Evolutionary conservation across 2,888 invertebrate species (phyloP).

Genomic region (Apomyelois bistriatella): DNA sequence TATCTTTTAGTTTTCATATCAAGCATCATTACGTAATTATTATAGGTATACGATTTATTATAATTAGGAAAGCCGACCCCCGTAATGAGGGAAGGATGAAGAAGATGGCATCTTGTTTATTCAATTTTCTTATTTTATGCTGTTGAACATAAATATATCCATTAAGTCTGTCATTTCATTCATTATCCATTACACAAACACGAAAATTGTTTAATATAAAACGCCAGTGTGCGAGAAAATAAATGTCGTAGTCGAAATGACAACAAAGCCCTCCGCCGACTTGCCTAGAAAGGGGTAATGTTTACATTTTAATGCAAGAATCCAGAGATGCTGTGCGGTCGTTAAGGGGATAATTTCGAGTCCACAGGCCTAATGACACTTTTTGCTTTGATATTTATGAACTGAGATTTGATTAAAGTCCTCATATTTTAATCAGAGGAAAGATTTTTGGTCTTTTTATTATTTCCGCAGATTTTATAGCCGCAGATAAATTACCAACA

Average conservation of each 20-base stretch:
- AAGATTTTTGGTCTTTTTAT: not conserved
- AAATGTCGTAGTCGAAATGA: slow-evolving; percentile 66
- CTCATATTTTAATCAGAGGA: slow-evolving; percentile 13
- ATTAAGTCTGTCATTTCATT: too few relatives aligned
- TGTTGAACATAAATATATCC: too few relatives aligned
- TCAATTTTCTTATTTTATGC: too few relatives aligned
- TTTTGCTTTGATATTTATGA: slow-evolving; percentile 60
- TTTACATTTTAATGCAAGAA: slow-evolving; percentile 77
- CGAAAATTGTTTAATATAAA: too few relatives aligned
- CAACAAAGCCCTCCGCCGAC: slow-evolving; percentile 57
- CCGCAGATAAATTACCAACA: too few relatives aligned
- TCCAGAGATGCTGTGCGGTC: slow-evolving; percentile 47
- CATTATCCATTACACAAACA: too few relatives aligned
- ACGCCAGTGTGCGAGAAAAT: slow-evolving; percentile 40
- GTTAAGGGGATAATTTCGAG: slow-evolving; percentile 65
- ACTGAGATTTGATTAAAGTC: slow-evolving; percentile 47
- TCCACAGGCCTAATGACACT: slow-evolving; percentile 53
- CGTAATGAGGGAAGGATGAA: too few relatives aligned
- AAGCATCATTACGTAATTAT: too few relatives aligned
- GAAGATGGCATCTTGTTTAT: too few relatives aligned
- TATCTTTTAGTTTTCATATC: too few relatives aligned
- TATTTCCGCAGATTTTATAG: not conserved
- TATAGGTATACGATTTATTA: too few relatives aligned
- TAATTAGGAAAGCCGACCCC: too few relatives aligned
- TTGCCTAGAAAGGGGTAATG: slow-evolving; percentile 61